These are phyloP conservation scores for Eupristina koningsbergeri DNA, from an alignment of 1,140 invertebrate genomes.

Conservation along the genomic window DNA sequence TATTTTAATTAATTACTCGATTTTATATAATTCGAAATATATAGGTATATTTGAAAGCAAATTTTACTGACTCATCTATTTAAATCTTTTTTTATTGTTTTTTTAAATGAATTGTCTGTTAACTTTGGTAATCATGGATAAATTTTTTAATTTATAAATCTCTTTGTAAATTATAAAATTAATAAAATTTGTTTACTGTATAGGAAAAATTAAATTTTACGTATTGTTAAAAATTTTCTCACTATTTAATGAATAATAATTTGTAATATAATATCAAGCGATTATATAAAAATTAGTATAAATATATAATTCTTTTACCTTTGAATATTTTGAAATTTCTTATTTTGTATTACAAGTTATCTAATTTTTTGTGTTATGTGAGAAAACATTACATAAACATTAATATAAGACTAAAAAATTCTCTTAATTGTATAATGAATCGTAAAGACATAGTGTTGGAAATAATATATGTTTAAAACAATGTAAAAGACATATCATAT, in stretches of 20 bases:
- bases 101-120: slow-evolving; percentile 16
- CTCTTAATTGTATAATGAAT: slow-evolving; percentile 45
- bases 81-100: slow-evolving; percentile 1
- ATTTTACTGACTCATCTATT: slow-evolving; percentile 19
- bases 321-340: slow-evolving; percentile 36
- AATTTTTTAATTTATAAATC: slow-evolving; percentile 40
- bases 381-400: slow-evolving; percentile 47
- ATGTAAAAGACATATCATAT: slow-evolving; percentile 41
- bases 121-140: slow-evolving; percentile 1
- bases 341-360: no score
- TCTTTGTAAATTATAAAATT: slow-evolving; percentile 20
- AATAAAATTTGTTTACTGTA: not conserved
- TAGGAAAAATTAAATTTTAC: not conserved
- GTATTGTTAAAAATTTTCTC: slow-evolving; percentile 14
- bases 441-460: slow-evolving; percentile 3
- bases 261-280: not conserved
- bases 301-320: slow-evolving; percentile 47
- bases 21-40: slow-evolving; percentile 3
- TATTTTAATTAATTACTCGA: no score
- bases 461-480: not conserved
- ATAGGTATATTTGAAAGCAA: slow-evolving; percentile 12
- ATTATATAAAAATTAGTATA: slow-evolving; percentile 26
- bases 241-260: slow-evolving; percentile 35
- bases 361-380: slow-evolving; percentile 21
- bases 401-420: slow-evolving; percentile 48